Evolutionary conservation across 1,140 invertebrate species (phyloP).

Genomic region (Lepidurus arcticus): DNA sequence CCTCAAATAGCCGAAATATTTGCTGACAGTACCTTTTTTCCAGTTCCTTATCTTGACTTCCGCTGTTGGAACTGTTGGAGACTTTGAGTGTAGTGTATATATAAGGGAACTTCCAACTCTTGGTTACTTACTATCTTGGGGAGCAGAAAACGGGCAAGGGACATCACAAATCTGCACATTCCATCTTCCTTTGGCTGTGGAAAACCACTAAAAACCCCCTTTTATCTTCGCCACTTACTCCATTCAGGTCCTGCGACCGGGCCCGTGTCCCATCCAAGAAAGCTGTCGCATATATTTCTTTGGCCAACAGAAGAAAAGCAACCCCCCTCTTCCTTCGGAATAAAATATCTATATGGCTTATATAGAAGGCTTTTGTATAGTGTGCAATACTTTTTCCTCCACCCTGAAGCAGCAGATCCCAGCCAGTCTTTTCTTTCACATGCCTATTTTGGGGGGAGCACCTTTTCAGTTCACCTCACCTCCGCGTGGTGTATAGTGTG

Average conservation of each 20-base stretch:
- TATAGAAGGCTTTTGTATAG: neutral
- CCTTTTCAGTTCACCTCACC: neutral
- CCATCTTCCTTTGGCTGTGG: constrained; percentile 1
- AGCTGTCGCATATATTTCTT: constrained; percentile 19
- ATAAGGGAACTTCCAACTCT: neutral
- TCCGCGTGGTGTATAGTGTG: neutral
- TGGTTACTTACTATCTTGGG: neutral
- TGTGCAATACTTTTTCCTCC: neutral
- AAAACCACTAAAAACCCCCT: constrained; percentile 14
- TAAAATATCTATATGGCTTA: constrained; percentile 7
- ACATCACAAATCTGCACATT: constrained; percentile 15
- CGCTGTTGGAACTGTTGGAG: neutral
- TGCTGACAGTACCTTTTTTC: neutral
- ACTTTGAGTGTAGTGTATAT: neutral
- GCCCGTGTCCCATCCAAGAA: neutral
- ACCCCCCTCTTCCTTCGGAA: neutral
- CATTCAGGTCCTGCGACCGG: neutral
- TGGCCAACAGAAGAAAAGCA: neutral
- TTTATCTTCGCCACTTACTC: neutral
- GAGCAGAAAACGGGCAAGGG: neutral
- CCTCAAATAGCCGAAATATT: constrained; percentile 19
- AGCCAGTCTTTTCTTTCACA: neutral
- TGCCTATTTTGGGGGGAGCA: neutral
- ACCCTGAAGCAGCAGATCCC: neutral
- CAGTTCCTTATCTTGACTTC: constrained; percentile 14